Conservation (phyloP, 2,113 vertebrate species). For the Apistogramma diplotaenia region DNA sequence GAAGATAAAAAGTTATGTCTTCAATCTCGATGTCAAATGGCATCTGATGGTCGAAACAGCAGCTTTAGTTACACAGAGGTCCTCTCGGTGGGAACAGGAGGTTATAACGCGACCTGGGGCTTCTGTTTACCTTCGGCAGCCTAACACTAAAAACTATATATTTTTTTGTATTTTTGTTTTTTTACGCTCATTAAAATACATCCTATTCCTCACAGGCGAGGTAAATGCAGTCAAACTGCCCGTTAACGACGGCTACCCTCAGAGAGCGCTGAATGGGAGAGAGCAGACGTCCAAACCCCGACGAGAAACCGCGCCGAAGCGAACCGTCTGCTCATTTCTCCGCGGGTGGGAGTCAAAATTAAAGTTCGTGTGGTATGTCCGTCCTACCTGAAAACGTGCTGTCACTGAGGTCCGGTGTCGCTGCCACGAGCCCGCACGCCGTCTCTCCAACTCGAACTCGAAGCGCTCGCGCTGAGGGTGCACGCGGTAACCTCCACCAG, state of each 20-base stretch:
- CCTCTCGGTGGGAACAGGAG: not conserved
- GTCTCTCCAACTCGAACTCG: constrained; percentile 4
- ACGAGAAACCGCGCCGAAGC: not conserved
- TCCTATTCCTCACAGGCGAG: not conserved
- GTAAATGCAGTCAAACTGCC: not conserved
- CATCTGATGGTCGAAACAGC: constrained; percentile 6
- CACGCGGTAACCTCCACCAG: constrained; percentile 10
- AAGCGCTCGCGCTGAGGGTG: constrained; percentile 9
- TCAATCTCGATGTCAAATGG: not conserved
- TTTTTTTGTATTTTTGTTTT: too few relatives aligned
- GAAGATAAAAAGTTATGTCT: not conserved
- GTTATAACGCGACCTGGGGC: not conserved
- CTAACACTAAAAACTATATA: not conserved
- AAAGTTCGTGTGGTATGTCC: constrained; percentile 6
- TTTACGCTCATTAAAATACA: not conserved
- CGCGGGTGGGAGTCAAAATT: not conserved
- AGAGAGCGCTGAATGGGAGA: not conserved
- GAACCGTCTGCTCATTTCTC: not conserved
- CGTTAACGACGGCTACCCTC: not conserved
- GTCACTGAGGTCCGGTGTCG: not conserved
- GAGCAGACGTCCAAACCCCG: not conserved
- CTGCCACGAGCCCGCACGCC: not conserved
- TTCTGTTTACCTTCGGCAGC: not conserved
- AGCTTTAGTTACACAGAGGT: constrained; percentile 1
- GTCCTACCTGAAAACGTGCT: constrained; percentile 44